A percentile compares a stretch with the other conserved stretches of the same genome.
Evolutionary conservation across 2,113 vertebrate genomes (phyloP).

Genomic region (Xiphophorus hellerii): DNA sequence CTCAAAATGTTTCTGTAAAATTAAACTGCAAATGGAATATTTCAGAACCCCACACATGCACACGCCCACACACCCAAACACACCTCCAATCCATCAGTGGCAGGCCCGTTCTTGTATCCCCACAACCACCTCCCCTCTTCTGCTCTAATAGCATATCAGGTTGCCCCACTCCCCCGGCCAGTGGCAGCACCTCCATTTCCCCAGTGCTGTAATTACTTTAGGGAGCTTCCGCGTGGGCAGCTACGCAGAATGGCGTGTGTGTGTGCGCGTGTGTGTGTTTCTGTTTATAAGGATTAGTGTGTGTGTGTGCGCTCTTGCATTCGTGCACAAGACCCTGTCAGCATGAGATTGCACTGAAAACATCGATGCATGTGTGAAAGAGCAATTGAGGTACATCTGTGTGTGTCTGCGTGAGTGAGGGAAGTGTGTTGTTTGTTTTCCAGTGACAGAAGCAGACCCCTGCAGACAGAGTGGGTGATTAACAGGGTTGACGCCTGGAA

Average conservation of each 20-base stretch:
- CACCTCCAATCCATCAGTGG: conserved; percentile 60
- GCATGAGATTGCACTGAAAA: conserved; percentile 39
- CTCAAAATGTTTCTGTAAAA: conserved; percentile 31
- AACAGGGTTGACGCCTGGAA: conserved; percentile 76
- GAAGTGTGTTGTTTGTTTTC: conserved; percentile 71
- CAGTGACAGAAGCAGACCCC: conserved; percentile 71
- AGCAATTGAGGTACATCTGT: neutral
- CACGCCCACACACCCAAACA: conserved; percentile 26
- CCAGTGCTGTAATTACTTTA: conserved; percentile 81
- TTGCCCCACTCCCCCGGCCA: conserved; percentile 72
- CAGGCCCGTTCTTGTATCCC: conserved; percentile 62
- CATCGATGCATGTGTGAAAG: conserved; percentile 10
- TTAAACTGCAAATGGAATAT: conserved; percentile 16
- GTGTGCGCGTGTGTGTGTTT: conserved; percentile 9
- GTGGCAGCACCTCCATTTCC: conserved; percentile 72
- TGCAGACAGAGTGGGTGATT: conserved; percentile 78
- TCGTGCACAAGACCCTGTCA: conserved; percentile 12
- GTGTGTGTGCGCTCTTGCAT: conserved; percentile 11
- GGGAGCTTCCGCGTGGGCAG: conserved; percentile 70
- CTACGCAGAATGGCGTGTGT: conserved; percentile 25
- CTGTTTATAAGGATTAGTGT: neutral
- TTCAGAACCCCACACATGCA: conserved; percentile 7
- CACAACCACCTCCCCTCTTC: conserved; percentile 43
- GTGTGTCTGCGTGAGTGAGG: conserved; percentile 20
- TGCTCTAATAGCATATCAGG: conserved; percentile 81